phyloP scores from a whole-genome alignment of 2,888 invertebrate genomes.

The Melitaea athalia region DNA sequence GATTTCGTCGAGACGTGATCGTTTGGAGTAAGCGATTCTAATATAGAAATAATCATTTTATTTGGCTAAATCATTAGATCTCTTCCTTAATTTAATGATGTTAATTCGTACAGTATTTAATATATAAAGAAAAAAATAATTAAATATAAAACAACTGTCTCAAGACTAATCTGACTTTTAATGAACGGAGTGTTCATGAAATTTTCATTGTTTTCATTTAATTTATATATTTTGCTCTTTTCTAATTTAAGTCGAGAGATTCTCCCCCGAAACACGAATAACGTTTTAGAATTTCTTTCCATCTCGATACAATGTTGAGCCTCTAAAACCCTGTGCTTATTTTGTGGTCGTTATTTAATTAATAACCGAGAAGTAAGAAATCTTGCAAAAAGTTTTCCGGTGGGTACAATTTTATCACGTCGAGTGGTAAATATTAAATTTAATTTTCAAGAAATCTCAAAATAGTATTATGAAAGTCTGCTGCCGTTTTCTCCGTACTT shows the following conservation, averaged over 20 bases:
- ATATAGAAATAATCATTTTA: neutral
- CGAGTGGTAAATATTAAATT: conserved; percentile 28
- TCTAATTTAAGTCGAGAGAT: neutral
- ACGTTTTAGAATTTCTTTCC: neutral
- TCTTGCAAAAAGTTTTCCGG: neutral
- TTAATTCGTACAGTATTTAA: too few relatives aligned
- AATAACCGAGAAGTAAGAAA: neutral
- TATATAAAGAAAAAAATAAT: too few relatives aligned
- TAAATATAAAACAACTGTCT: too few relatives aligned
- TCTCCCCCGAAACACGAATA: neutral
- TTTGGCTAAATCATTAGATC: neutral
- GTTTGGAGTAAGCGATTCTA: neutral
- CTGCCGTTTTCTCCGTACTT: conserved; percentile 36
- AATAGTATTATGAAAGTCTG: conserved; percentile 30
- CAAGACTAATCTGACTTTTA: too few relatives aligned
- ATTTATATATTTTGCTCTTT: neutral
- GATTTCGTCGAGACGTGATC: neutral
- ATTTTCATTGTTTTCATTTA: neutral
- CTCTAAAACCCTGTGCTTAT: neutral
- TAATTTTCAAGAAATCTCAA: conserved; percentile 34
- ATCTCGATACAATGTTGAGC: neutral
- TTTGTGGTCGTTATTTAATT: conserved; percentile 6
- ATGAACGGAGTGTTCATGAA: neutral
- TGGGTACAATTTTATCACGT: conserved; percentile 7
- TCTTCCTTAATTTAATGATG: too few relatives aligned